These are phyloP conservation scores for Branchinecta lynchi DNA, from an alignment of 1,140 invertebrate species.

Conservation along the genomic window DNA sequence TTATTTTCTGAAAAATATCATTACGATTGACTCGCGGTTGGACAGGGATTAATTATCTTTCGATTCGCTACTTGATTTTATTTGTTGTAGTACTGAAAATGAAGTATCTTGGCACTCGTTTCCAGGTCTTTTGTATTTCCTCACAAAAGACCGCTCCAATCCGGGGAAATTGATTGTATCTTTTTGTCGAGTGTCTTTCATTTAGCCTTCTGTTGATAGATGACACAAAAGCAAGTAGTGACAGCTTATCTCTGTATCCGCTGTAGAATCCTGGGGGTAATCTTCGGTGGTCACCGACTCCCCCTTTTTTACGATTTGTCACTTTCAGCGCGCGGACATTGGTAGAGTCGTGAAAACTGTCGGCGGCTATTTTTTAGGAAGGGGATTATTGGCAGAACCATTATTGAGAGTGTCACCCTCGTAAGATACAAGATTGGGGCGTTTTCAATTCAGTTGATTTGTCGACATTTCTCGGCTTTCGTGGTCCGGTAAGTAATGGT, in stretches of 20 bases:
- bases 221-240: not conserved
- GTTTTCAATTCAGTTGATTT: not conserved
- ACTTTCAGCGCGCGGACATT: not conserved
- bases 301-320: slow-evolving; percentile 11
- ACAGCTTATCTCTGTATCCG: slow-evolving; percentile 11
- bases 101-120: no score
- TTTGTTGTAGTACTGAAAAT: no score
- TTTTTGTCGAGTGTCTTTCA: not conserved
- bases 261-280: slow-evolving; percentile 2
- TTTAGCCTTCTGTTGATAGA: not conserved
- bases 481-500: no score
- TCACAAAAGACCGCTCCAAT: no score
- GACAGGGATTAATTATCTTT: no score
- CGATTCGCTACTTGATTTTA: no score
- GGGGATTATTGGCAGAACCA: not conserved
- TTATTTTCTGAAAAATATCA: no score
- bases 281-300: not conserved
- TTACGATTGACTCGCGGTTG: no score
- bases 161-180: not conserved
- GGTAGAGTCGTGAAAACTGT: not conserved
- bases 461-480: no score
- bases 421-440: not conserved
- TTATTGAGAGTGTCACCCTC: not conserved
- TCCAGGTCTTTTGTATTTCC: no score
- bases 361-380: not conserved